Evolutionary conservation across 2,113 vertebrate species (phyloP), one percentile per base, ranked within the genome.

Genomic region (Dicerorhinus sumatrensis): DNA sequence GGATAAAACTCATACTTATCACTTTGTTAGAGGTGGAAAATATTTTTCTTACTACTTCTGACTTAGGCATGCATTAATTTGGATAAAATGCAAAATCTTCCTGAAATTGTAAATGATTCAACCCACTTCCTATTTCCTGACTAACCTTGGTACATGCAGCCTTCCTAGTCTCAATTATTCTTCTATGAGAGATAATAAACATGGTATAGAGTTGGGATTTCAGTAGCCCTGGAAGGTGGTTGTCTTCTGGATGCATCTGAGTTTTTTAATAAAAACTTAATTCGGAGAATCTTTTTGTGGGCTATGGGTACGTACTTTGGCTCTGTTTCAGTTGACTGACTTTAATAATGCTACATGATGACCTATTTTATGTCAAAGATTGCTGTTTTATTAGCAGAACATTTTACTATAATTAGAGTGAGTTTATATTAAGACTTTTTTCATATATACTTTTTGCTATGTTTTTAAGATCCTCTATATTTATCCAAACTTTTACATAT

Each of bases 91-190:
- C 51, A 91, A 29, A 65, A 13, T 85, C n/a, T 92, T 77, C 75
- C 27, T 92, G 23, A 91, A 82, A 67, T 70, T 89, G 60, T 84
- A 87, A 88, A 67, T 80, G 29, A 82, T 77, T 96, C 31, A 91
- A 11, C 90, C 27, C 20, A 84, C 13, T 94, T 94, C 29, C 63
- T 97, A 72, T 93, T 88, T 86, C 31, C 51, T 94, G 60, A 87
- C 36, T 89, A 76, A 89, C 21, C 29, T 90, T 81, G 33, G 36
- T 90, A 69, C 14, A 48, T 72, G 36, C 31, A 85, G 11, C n/a
- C 51, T 93, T 82, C 21, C 31, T 76, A 58, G 7, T 81, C 23
- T 82, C 27, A 88, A 39, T 91, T 95, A 58, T 51, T 89, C 21
- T 81, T 62, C 13, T 75, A 23, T 63, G 69, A 73, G 36, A 77